Conservation (phyloP, 2,113 vertebrate genomes). For the Sander lucioperca region DNA sequence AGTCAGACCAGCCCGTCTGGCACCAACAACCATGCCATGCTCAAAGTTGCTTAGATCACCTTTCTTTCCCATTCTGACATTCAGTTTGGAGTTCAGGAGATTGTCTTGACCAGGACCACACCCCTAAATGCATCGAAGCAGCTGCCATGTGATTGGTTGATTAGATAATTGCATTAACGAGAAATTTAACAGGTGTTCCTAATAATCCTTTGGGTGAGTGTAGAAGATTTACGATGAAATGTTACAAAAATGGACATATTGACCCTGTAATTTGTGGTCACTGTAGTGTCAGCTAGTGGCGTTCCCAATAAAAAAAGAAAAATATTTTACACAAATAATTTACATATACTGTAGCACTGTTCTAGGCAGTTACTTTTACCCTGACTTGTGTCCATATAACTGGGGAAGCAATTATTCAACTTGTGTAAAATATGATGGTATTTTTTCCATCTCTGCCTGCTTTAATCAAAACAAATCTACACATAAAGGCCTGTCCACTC, state of each 20-base stretch:
- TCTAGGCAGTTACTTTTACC: slow-evolving; percentile 15
- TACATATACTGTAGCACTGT: slow-evolving; percentile 3
- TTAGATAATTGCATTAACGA: too few relatives aligned
- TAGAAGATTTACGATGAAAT: slow-evolving; percentile 1
- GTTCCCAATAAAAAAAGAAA: not conserved
- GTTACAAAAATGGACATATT: not conserved
- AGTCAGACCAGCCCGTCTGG: too few relatives aligned
- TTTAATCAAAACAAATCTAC: slow-evolving; percentile 40
- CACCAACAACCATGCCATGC: too few relatives aligned
- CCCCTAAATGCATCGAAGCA: too few relatives aligned
- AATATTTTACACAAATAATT: not conserved
- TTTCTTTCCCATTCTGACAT: too few relatives aligned
- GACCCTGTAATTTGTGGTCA: not conserved
- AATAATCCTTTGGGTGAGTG: too few relatives aligned
- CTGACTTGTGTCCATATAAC: slow-evolving; percentile 33
- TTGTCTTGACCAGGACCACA: too few relatives aligned
- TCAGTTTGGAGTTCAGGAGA: too few relatives aligned
- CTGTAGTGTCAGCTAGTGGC: not conserved
- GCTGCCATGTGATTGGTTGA: too few relatives aligned
- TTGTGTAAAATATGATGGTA: slow-evolving; percentile 26
- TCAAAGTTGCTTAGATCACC: too few relatives aligned
- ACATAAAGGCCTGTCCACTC: slow-evolving; percentile 2
- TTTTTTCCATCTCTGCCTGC: slow-evolving; percentile 25
- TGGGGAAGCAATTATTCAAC: slow-evolving; percentile 29
- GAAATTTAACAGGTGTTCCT: too few relatives aligned